These are phyloP conservation scores for Eupelmus urozonus DNA, from an alignment of 2,888 invertebrate species.

Conservation along the genomic window DNA sequence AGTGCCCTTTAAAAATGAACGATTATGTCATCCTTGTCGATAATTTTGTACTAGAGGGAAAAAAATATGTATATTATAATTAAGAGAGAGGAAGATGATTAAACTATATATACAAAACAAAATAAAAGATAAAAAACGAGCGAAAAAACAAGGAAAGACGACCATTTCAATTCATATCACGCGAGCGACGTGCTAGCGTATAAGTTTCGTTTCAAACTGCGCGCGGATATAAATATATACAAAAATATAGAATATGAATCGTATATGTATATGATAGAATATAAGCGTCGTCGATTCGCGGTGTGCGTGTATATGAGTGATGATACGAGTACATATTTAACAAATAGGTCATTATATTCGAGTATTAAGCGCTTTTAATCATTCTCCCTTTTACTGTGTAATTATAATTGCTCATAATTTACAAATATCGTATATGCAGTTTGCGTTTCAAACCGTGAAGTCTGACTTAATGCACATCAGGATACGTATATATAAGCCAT, in stretches of 20 bases:
- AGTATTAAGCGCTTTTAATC: slow-evolving; percentile 22
- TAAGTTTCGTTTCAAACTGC: slow-evolving; percentile 44
- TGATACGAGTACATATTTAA: slow-evolving; percentile 15
- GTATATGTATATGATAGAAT: slow-evolving; percentile 37
- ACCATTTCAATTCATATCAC: slow-evolving; percentile 65
- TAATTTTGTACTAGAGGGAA: slow-evolving; percentile 65
- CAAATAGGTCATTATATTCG: slow-evolving; percentile 18
- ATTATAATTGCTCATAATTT: slow-evolving; percentile 19
- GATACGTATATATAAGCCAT: slow-evolving; percentile 33
- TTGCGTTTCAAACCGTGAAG: slow-evolving; percentile 32
- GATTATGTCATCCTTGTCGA: slow-evolving; percentile 54
- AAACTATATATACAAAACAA: slow-evolving; percentile 13
- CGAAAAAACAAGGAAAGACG: slow-evolving; percentile 43
- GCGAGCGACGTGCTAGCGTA: slow-evolving; percentile 53
- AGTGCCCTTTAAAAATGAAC: slow-evolving; percentile 57
- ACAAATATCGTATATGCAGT: slow-evolving; percentile 1
- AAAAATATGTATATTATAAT: slow-evolving; percentile 44
- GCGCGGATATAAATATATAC: slow-evolving; percentile 34
- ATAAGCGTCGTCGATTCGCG: slow-evolving; percentile 30
- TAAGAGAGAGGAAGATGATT: slow-evolving; percentile 23
- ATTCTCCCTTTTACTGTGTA: neutral
- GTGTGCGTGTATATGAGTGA: slow-evolving; percentile 26
- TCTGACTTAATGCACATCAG: slow-evolving; percentile 44
- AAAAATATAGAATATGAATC: slow-evolving; percentile 34
- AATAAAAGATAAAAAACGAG: slow-evolving; percentile 11